Evolutionary conservation across 2,113 vertebrate genomes (phyloP).

Genomic region (Pteronura brasiliensis): DNA sequence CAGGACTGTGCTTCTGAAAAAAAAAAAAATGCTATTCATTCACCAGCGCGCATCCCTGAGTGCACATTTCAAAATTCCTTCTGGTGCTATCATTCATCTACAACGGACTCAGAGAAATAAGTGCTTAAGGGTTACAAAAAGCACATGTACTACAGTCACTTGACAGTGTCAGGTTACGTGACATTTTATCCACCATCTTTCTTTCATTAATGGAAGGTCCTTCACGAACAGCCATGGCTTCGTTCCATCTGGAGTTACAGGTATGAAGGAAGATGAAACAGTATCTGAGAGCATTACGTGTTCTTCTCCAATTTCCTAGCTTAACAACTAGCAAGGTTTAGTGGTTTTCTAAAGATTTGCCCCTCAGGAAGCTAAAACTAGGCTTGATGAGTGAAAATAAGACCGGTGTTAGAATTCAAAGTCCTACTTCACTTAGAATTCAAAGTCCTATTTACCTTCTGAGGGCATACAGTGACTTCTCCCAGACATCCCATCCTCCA

Average conservation of each 20-base stretch:
- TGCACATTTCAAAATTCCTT: conserved; percentile 60
- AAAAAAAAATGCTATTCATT: conserved; percentile 33
- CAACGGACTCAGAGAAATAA: conserved; percentile 24
- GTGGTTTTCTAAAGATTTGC: not conserved
- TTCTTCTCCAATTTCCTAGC: not conserved
- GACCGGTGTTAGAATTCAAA: not conserved
- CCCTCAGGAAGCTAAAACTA: not conserved
- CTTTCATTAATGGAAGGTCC: conserved; percentile 36
- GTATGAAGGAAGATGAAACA: conserved; percentile 35
- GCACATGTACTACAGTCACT: not conserved
- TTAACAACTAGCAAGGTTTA: not conserved
- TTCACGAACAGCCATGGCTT: not conserved
- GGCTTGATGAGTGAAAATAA: not conserved
- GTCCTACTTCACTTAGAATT: not conserved
- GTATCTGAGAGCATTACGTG: not conserved
- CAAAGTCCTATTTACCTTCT: not conserved
- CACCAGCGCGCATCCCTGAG: conserved; percentile 46
- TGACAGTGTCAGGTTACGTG: not conserved
- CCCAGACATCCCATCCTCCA: not conserved
- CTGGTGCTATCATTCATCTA: conserved; percentile 55
- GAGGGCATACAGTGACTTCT: not conserved
- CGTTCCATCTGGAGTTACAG: conserved; percentile 14
- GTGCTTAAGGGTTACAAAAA: conserved; percentile 64
- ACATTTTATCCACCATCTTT: conserved; percentile 43
- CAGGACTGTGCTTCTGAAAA: conserved; percentile 19